Conservation (phyloP, 2,888 invertebrate species). For the Sclerodermus sp. region DNA sequence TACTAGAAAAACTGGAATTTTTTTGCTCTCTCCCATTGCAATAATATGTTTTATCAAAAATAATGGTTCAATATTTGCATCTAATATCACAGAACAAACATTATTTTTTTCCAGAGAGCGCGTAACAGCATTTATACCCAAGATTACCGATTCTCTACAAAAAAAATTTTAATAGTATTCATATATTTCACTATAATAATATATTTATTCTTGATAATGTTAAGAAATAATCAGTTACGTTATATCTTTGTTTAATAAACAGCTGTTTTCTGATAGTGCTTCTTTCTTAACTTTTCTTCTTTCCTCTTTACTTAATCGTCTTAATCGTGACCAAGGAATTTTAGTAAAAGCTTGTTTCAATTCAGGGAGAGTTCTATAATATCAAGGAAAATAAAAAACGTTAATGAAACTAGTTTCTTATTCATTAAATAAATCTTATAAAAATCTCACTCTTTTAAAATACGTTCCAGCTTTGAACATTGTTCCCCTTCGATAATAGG, state of each 20-base stretch:
- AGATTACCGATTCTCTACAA: slow-evolving; percentile 35
- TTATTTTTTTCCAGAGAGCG: slow-evolving; percentile 44
- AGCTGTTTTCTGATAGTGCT: slow-evolving; percentile 11
- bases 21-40: slow-evolving; percentile 43
- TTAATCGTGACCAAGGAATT: slow-evolving; percentile 38
- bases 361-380: slow-evolving; percentile 33
- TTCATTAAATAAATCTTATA: not conserved
- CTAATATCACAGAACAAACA: slow-evolving; percentile 42
- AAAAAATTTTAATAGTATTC: slow-evolving; percentile 1
- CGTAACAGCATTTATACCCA: slow-evolving; percentile 50
- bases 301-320: slow-evolving; percentile 38
- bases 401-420: not conserved
- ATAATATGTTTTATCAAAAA: slow-evolving; percentile 47
- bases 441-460: slow-evolving; percentile 38
- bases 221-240: slow-evolving; percentile 16
- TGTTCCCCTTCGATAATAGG: slow-evolving; percentile 35
- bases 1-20: slow-evolving; percentile 43
- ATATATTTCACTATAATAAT: not conserved
- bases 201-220: not conserved
- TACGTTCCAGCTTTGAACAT: slow-evolving; percentile 23
- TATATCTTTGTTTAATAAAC: slow-evolving; percentile 13
- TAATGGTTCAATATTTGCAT: slow-evolving; percentile 41
- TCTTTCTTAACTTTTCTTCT: slow-evolving; percentile 29
- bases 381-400: not conserved
- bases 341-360: slow-evolving; percentile 23